Evolutionary conservation across 2,113 vertebrate species (phyloP), one percentile per base, ranked within the genome.

Genomic region (Colistium nudipinnis): DNA sequence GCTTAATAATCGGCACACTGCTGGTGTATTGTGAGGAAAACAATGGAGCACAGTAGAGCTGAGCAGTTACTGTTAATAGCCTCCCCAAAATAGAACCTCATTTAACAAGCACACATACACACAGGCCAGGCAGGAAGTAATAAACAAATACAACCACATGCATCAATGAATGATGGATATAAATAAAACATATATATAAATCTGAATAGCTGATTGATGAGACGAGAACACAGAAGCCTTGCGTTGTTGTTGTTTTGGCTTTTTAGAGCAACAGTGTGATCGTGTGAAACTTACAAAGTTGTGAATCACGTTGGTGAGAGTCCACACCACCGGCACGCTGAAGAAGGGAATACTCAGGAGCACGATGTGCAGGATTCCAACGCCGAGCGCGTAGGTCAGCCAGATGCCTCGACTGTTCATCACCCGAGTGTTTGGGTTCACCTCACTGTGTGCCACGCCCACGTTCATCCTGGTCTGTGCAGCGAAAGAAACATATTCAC

Each of bases 401-500:
- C 98, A 99, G 93, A 99, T 98, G 62, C 97, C 98, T 54, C 97
- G 94, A 78, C 98, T 98, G 92, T 95, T 99, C 98, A 99, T 98
- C 73, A 99, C 97, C 30, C 95, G 92, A 0, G 97, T 99, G 85
- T 99, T 99, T 48, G 98, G 97, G 87, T 99, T 99, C 71, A 98
- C 98, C 89, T 99, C 98, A 22, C 98, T 99, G 93, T 99, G 97
- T 63, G 98, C 98, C 77, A 98, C 97, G 62, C 98, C 97, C 72
- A 99, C 98, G 4, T 99, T 98, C 98, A 99, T 99, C 87, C 93
- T 91, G 86, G 74, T 59, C 92, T 92, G 86, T 36, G 9, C 17
- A 66, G 7, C 78, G 70, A 67, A 48, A 76, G 65, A 62, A 38
- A 24, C 8, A 30, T 0, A 56, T 27, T 53, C 25, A 64, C n/a